Conservation (phyloP, 2,888 invertebrate genomes). For the Nomada hirtipes region DNA sequence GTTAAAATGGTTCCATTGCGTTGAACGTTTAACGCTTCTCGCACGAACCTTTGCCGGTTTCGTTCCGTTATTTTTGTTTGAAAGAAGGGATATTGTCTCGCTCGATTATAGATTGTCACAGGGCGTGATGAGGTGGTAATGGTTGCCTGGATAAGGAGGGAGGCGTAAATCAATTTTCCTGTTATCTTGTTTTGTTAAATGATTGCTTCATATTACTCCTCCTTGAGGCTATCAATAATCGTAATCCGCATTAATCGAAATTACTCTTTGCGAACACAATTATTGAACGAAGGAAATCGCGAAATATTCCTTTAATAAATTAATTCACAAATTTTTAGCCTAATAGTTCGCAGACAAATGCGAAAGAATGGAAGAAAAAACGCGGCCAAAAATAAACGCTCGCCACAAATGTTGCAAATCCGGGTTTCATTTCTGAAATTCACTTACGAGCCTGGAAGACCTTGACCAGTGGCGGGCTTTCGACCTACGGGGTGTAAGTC, state of each 20-base stretch:
- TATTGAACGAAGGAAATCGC: too few relatives aligned
- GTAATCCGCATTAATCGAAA: too few relatives aligned
- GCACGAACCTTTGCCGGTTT: neutral
- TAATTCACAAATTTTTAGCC: neutral
- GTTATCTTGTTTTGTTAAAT: neutral
- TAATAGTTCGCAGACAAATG: neutral
- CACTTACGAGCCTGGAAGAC: slow-evolving; percentile 32
- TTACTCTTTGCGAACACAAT: too few relatives aligned
- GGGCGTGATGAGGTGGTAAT: neutral
- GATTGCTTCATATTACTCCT: too few relatives aligned
- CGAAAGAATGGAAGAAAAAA: neutral
- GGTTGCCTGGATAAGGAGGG: neutral
- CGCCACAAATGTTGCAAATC: neutral
- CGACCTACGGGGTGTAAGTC: slow-evolving; percentile 62
- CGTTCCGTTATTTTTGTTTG: neutral
- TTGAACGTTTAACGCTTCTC: neutral
- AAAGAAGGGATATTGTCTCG: neutral
- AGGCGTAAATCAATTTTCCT: neutral
- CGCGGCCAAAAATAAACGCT: neutral
- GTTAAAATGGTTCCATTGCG: slow-evolving; percentile 7
- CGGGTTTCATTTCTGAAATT: slow-evolving; percentile 24
- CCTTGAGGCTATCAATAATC: too few relatives aligned
- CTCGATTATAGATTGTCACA: neutral
- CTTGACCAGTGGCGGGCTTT: slow-evolving; percentile 58
- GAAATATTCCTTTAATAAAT: neutral